Base-by-base conservation (phyloP, 2,888 invertebrate species). In the Pyralis farinalis region DNA sequence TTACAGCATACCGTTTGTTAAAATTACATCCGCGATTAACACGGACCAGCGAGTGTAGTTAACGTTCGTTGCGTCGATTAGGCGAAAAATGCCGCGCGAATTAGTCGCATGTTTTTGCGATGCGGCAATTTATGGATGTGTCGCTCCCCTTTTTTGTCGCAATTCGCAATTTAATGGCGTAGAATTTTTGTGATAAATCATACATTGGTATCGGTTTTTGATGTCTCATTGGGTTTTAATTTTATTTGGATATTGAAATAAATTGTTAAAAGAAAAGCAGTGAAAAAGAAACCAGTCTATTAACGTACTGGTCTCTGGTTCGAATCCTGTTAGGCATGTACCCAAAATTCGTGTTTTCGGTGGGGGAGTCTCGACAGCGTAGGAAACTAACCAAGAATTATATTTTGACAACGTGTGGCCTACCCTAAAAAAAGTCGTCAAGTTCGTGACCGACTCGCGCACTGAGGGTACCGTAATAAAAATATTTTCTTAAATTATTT, bases 21-120 rank as follows among this genome's bases (percentile, higher is more conserved):
- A 79, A 76, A 77, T 75, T 71, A 72, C 82, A 75, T 72, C 72
- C 76, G 69, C 66, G 74, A 80, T 83, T 79, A 77, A 71, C 69
- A 65, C 61, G 55, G 49, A 47, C 47, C 56, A 60, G 60, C 56
- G 56, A 46, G 54, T 61, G 55, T 58, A 64, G 71, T 74, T 70
- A 73, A 63, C 58, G 64, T 64, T 63, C 66, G 64, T 74, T 65
- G 66, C 67, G 65, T 48, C 72, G 73, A 82, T 86, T 84, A 84
- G 74, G 51, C 62, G 70, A 75, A 72, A 75, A 65, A 81, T 81
- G 71, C 55, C 50, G 47, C 36, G 55, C 33, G 53, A 69, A 65
- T 76, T 68, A 66, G 60, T 63, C 47, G 55, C 46, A 43, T 51
- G 41, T 46, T 55, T 63, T 51, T 62, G 32, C 33, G 16, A 32